Evolutionary conservation across 2,797 vertebrate species (phyloP).

Genomic region (Ambastaia sidthimunki): DNA sequence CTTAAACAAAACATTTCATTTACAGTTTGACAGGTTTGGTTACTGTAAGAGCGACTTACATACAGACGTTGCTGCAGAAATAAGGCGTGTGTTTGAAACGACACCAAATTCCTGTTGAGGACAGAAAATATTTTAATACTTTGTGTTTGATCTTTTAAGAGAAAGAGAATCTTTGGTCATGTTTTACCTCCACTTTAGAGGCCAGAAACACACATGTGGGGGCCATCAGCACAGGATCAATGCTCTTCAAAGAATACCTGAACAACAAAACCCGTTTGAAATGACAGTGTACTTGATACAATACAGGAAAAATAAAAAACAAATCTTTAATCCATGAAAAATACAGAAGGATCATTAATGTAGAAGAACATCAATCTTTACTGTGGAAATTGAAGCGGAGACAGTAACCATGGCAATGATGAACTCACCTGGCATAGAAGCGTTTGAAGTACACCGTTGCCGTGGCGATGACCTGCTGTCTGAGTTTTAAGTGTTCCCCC

Average conservation of each 20-base stretch:
- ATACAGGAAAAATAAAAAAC: not conserved
- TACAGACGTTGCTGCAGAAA: constrained; percentile 98
- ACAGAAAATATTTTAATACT: constrained; percentile 47
- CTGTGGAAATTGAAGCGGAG: not conserved
- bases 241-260: constrained; percentile 99
- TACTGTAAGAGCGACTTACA: constrained; percentile 83
- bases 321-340: not conserved
- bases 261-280: constrained; percentile 52
- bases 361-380: not conserved
- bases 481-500: constrained; percentile 98
- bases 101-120: constrained; percentile 94
- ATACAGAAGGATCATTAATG: not conserved
- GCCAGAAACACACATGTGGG: constrained; percentile 99
- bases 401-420: not conserved
- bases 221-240: constrained; percentile 99
- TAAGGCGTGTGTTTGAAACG: constrained; percentile 97
- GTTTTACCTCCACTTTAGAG: constrained; percentile 96
- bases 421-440: constrained; percentile 94
- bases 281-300: not conserved
- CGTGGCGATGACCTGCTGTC: constrained; percentile 99
- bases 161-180: not conserved
- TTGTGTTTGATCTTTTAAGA: not conserved
- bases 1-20: not conserved
- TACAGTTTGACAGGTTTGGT: not conserved
- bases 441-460: constrained; percentile 99